A percentile compares a stretch with the other conserved stretches of the same genome.
These are phyloP conservation scores for Agrotis puta DNA, from an alignment of 2,888 invertebrate species.

Conservation along the genomic window DNA sequence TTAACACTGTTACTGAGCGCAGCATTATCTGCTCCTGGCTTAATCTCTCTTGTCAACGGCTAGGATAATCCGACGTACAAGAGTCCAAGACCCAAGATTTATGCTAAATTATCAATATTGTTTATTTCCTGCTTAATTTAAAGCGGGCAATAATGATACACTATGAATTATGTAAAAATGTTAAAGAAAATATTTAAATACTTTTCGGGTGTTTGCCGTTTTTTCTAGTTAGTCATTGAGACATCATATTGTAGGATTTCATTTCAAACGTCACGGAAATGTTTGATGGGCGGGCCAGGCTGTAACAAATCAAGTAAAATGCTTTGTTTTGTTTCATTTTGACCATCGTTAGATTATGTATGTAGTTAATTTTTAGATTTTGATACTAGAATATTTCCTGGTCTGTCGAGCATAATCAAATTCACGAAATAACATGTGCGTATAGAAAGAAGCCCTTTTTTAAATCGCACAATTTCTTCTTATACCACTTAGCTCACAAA, in stretches of 20 bases:
- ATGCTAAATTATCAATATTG: constrained; percentile 55
- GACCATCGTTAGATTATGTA: background rate
- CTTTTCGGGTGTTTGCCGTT: constrained; percentile 35
- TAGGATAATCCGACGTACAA: constrained; percentile 43
- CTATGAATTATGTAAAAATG: constrained; percentile 56
- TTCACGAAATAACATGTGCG: background rate
- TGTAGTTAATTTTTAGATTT: constrained; percentile 14
- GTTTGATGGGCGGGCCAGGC: constrained; percentile 34
- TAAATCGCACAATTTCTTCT: constrained; percentile 16
- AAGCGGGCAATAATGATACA: constrained; percentile 57
- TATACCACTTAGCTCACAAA: constrained; percentile 32
- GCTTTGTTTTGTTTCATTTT: constrained; percentile 34
- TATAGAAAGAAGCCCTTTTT: constrained; percentile 16
- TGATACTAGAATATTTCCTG: background rate
- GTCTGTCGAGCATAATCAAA: background rate
- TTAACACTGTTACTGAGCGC: constrained; percentile 52
- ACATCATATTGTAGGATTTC: constrained; percentile 27
- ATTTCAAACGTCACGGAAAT: constrained; percentile 37
- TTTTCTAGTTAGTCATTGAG: constrained; percentile 32
- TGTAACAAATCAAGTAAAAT: constrained; percentile 43
- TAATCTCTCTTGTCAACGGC: constrained; percentile 62
- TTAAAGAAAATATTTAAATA: constrained; percentile 41
- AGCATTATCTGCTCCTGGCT: constrained; percentile 51
- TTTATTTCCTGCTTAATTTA: constrained; percentile 56
- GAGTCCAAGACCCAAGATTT: constrained; percentile 33